Evolutionary conservation across 2,888 invertebrate genomes (phyloP).

Genomic region (Lycia hirtaria): DNA sequence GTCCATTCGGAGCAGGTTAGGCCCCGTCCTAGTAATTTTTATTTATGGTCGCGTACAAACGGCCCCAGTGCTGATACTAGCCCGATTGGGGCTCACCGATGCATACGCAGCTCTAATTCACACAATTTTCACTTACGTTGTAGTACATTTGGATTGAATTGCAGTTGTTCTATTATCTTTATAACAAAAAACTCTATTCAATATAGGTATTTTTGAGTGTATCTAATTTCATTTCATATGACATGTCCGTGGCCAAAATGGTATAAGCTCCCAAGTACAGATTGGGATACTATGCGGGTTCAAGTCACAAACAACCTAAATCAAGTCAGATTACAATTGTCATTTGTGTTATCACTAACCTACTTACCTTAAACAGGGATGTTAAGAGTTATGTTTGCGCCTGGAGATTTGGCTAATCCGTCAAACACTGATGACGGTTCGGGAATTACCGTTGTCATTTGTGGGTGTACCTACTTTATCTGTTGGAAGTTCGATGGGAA

Average conservation of each 20-base stretch:
- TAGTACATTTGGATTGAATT: not conserved
- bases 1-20: conserved; percentile 36
- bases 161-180: not conserved
- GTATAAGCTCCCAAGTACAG: too few relatives aligned
- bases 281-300: too few relatives aligned
- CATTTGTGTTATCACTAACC: not conserved
- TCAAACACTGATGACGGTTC: conserved; percentile 15
- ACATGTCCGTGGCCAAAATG: too few relatives aligned
- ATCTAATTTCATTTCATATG: too few relatives aligned
- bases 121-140: conserved; percentile 3
- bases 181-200: not conserved
- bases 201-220: too few relatives aligned
- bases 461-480: conserved; percentile 6
- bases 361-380: not conserved
- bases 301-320: not conserved
- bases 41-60: conserved; percentile 35
- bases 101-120: conserved; percentile 22
- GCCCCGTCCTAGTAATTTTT: conserved; percentile 39
- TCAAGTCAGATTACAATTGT: not conserved
- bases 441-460: not conserved
- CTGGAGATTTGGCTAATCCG: conserved; percentile 10
- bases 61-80: conserved; percentile 17
- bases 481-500: conserved; percentile 5
- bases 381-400: conserved; percentile 1
- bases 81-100: conserved; percentile 27